Percentiles rank a stretch among this genome's conserved stretches.
phyloP scores from a whole-genome alignment of 2,797 vertebrate genomes.

The Danio kyathit region DNA sequence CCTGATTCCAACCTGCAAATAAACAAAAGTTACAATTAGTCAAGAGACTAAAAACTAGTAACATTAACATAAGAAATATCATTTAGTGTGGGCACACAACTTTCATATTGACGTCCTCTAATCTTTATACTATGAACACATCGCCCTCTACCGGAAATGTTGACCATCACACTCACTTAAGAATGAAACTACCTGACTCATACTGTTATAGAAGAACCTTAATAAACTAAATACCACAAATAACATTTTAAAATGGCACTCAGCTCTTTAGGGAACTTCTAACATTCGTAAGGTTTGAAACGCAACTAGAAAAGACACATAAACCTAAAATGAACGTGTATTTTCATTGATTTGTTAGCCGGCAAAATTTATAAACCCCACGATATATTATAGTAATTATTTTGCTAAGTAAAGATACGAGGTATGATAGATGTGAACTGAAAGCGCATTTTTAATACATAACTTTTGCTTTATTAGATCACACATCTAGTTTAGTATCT shows the following conservation, averaged over 20 bases:
- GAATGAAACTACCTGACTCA: constrained; percentile 34
- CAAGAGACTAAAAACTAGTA: no score
- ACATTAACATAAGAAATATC: not conserved
- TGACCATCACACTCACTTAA: not conserved
- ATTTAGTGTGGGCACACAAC: not conserved
- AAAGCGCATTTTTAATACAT: not conserved
- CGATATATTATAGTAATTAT: not conserved
- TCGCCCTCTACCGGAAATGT: constrained; percentile 9
- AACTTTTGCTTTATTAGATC: not conserved
- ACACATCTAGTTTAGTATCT: not conserved
- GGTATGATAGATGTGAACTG: not conserved
- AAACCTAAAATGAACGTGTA: not conserved
- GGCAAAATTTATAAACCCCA: not conserved
- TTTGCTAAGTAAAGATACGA: not conserved
- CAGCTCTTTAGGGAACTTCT: fast-evolving
- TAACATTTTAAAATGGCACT: not conserved
- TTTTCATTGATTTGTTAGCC: not conserved
- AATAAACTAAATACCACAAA: not conserved
- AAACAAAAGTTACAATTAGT: not conserved
- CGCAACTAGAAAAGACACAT: not conserved
- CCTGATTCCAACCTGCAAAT: constrained; percentile 83
- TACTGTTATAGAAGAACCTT: not conserved
- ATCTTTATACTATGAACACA: not conserved
- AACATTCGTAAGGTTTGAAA: not conserved
- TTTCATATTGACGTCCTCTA: not conserved